These are phyloP conservation scores for Geophilus truncorum DNA, from an alignment of 2,888 invertebrate species.

Conservation along the genomic window DNA sequence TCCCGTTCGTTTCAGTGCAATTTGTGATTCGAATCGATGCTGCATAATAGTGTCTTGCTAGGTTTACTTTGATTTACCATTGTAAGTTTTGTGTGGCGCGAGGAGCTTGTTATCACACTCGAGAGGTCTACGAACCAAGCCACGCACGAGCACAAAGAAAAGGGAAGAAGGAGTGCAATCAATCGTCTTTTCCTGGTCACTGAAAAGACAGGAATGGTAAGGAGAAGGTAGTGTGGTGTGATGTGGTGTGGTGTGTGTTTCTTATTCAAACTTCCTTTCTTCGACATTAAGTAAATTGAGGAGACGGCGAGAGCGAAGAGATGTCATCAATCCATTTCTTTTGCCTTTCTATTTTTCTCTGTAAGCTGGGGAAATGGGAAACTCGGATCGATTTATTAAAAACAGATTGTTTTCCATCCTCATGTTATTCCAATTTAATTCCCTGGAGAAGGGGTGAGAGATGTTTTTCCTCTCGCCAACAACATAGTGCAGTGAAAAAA, in stretches of 20 bases:
- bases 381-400: conserved; percentile 15
- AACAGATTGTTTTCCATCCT: conserved; percentile 25
- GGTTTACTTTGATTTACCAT: conserved; percentile 17
- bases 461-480: conserved; percentile 2
- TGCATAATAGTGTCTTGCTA: not conserved
- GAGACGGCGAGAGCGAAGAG: not conserved
- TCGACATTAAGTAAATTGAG: conserved; percentile 1
- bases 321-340: not conserved
- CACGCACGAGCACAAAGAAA: conserved; percentile 18
- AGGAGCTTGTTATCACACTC: conserved; percentile 27
- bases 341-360: not conserved
- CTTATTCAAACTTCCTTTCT: not conserved
- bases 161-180: not conserved
- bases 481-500: not conserved
- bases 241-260: too few relatives aligned
- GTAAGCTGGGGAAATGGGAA: too few relatives aligned
- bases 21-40: not conserved
- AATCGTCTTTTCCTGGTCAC: conserved; percentile 15
- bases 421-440: conserved; percentile 27
- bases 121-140: conserved; percentile 5
- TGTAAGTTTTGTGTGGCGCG: not conserved
- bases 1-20: not conserved
- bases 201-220: not conserved
- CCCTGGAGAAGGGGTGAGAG: conserved; percentile 4
- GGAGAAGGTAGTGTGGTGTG: not conserved